Percentiles rank a stretch among this genome's conserved stretches.
Conservation (phyloP, 2,797 vertebrate species). For the Streptopelia turtur region DNA sequence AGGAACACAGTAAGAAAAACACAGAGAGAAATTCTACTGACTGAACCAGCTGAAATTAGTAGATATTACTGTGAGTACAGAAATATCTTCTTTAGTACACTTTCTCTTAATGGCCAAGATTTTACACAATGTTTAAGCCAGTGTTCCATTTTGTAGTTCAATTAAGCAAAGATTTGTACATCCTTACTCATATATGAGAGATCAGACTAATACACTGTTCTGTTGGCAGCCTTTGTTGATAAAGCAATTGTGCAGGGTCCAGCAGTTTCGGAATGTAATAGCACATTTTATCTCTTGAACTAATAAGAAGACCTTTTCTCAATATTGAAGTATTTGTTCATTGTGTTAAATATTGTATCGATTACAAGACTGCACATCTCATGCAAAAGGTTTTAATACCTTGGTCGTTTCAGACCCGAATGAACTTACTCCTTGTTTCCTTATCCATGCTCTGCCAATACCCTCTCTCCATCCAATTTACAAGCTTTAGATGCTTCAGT, state of each 20-base stretch:
- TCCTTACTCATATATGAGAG: not conserved
- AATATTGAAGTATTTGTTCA: constrained; percentile 18
- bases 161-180: constrained; percentile 18
- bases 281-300: not conserved
- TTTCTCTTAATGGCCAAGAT: not conserved
- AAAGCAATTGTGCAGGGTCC: not conserved
- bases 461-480: not conserved
- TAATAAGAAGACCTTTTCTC: constrained; percentile 42
- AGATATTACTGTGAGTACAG: not conserved
- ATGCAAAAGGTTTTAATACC: constrained; percentile 14
- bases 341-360: not conserved
- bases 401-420: not conserved
- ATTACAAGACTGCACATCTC: not conserved
- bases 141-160: not conserved
- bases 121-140: not conserved
- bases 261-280: not conserved
- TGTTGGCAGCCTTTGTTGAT: not conserved
- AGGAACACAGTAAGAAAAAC: not conserved
- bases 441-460: not conserved
- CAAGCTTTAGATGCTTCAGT: not conserved
- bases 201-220: not conserved
- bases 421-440: not conserved
- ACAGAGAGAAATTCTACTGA: not conserved
- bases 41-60: not conserved
- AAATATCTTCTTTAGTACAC: not conserved